phyloP scores from a whole-genome alignment of 2,113 vertebrate species.

The cattle (Bos taurus) region DNA sequence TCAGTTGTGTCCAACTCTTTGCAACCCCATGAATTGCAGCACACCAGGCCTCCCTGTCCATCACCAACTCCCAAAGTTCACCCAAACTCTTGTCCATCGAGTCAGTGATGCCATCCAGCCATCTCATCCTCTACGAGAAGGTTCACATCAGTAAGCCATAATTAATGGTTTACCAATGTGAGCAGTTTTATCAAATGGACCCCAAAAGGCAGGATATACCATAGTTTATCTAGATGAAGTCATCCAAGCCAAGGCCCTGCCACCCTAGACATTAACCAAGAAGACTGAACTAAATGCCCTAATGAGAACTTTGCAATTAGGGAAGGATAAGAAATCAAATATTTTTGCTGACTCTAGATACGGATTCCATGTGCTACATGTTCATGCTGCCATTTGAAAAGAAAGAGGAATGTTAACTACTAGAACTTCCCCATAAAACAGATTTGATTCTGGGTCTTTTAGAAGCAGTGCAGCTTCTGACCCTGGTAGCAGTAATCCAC shows the following conservation, averaged over 20 bases:
- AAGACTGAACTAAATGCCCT: background rate
- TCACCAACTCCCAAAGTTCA: no score
- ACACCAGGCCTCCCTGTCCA: no score
- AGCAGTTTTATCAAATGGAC: background rate
- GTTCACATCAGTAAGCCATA: background rate
- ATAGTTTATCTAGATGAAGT: background rate
- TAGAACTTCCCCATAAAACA: background rate
- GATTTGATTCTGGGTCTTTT: background rate
- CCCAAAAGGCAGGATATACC: background rate
- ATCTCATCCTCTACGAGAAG: no score
- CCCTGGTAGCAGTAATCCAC: background rate
- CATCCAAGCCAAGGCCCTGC: background rate
- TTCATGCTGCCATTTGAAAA: background rate
- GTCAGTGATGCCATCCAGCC: no score
- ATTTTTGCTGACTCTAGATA: background rate
- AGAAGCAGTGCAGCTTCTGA: background rate
- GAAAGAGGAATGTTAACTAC: background rate
- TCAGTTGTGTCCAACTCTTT: no score
- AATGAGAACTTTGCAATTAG: background rate
- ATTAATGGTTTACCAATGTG: background rate
- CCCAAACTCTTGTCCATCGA: no score
- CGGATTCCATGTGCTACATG: rapidly evolving
- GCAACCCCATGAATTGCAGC: no score
- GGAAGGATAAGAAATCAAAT: background rate
- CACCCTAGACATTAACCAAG: background rate